Evolutionary conservation across 2,113 vertebrate genomes (phyloP), one percentile per base, ranked within the genome.

Genomic region (Phylloscopus trochiloides): DNA sequence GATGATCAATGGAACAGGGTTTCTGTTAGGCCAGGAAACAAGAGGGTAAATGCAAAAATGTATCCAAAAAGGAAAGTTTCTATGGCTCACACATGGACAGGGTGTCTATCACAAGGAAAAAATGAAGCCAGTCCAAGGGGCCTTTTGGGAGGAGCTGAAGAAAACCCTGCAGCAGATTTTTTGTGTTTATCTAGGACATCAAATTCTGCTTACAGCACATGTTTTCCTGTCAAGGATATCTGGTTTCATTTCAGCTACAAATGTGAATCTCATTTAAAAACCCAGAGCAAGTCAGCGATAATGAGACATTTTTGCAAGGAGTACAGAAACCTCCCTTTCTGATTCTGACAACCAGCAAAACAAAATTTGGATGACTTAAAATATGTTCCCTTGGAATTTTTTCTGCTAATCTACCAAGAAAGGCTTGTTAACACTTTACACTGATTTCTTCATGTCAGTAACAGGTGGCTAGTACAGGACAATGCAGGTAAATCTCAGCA

Each of bases 1-100:
- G 47, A 17, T 8, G 11, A 25, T 29, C 24, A 28, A 3, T 67
- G 38, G 42, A 38, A 83, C 51, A 42, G 18, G 2, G 11, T 20
- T 87, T 77, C 16, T 81, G 9, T 31, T 22, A 74, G 38, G 26
- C 12, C 18, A 21, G 43, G 47, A 74, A 71, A 51, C 19, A 73
- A 65, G 24, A 20, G 4, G 4, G 7, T 40, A 84, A 78, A 55
- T 50, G 12, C 12, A 78, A 90, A 90, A 75, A 34, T 19, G 0
- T 47, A n/a, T 32, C 19, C 5, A 42, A 65, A 85, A 58, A 9
- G 36, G 10, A 43, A 86, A 40, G 40, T 68, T 90, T 67, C 50
- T 61, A 21, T 7, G 19, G 24, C 11, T 76, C 4, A 5, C 21
- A 10, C 4, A 4, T 8, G n/a, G 17, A 36, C 14, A 0, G 0